Evolutionary conservation across 2,888 invertebrate genomes (phyloP).

Genomic region (Netelia virgata): DNA sequence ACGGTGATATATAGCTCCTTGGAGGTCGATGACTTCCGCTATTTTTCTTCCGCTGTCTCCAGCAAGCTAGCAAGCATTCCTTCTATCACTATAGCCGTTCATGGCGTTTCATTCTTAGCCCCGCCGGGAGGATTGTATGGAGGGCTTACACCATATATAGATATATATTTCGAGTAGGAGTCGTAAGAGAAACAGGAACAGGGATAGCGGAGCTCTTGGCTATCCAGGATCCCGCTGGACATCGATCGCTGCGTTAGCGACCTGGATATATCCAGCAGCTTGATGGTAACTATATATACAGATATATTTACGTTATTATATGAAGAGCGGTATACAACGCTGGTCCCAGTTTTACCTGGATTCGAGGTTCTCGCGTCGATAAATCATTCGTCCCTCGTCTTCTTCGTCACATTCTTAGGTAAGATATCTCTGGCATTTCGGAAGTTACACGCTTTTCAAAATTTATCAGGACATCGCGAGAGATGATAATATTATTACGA

Average conservation of each 20-base stretch:
- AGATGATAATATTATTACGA: slow-evolving; percentile 48
- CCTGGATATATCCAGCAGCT: slow-evolving; percentile 49
- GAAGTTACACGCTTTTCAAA: slow-evolving; percentile 55
- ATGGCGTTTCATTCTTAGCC: slow-evolving; percentile 77
- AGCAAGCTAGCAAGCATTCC: slow-evolving; percentile 84
- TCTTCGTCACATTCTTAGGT: neutral
- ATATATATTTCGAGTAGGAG: slow-evolving; percentile 46
- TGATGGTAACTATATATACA: slow-evolving; percentile 7
- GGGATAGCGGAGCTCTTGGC: slow-evolving; percentile 56
- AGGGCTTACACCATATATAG: neutral
- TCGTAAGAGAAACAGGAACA: slow-evolving; percentile 64
- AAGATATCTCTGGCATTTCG: slow-evolving; percentile 23
- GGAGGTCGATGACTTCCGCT: slow-evolving; percentile 88
- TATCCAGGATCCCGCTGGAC: slow-evolving; percentile 67
- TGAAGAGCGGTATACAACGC: neutral
- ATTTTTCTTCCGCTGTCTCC: slow-evolving; percentile 88
- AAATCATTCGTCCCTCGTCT: slow-evolving; percentile 49
- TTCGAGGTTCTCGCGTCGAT: slow-evolving; percentile 42
- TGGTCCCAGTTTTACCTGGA: slow-evolving; percentile 55
- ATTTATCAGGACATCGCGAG: slow-evolving; percentile 34
- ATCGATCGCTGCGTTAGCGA: slow-evolving; percentile 61
- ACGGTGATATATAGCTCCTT: slow-evolving; percentile 86
- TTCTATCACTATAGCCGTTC: slow-evolving; percentile 74
- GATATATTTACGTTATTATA: slow-evolving; percentile 14
- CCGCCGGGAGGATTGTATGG: slow-evolving; percentile 51